Percentiles rank a stretch among this genome's conserved stretches.
phyloP scores from a whole-genome alignment of 2,797 vertebrate species.

The Chlorospingus flavigularis region DNA sequence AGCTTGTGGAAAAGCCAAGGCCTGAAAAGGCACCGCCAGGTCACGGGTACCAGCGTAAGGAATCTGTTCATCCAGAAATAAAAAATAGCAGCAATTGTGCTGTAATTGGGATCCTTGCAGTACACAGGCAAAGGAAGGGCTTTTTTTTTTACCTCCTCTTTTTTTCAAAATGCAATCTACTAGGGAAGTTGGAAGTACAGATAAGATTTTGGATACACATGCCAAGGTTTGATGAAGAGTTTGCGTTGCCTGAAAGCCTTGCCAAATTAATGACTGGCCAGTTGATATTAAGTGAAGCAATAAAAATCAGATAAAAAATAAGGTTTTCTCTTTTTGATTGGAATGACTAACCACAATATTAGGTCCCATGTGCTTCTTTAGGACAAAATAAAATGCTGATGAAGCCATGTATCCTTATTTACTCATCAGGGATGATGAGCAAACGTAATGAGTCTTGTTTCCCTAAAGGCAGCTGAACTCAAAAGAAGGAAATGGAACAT shows the following conservation, averaged over 20 bases:
- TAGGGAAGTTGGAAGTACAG: neutral
- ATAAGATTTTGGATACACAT: neutral
- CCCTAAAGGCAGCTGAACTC: neutral
- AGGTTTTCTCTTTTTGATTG: neutral
- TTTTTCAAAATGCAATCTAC: neutral
- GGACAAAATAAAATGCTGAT: neutral
- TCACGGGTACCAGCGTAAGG: fast-evolving
- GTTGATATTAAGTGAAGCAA: neutral
- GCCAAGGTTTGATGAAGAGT: neutral
- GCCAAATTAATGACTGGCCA: neutral
- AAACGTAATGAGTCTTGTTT: neutral
- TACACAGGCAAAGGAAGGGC: neutral
- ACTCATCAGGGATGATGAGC: neutral
- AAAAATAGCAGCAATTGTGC: neutral
- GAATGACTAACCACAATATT: neutral
- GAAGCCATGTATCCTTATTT: neutral
- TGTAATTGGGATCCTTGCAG: neutral
- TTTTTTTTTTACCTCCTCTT: neutral
- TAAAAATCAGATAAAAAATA: neutral
- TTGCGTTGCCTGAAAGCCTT: neutral
- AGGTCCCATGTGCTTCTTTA: neutral
- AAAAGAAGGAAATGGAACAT: neutral
- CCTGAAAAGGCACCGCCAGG: neutral
- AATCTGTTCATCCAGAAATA: neutral
- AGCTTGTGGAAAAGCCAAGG: neutral